A percentile compares a stretch with the other conserved stretches of the same genome.
Conservation (phyloP, 2,888 invertebrate species). For the Watsonalla cultraria region DNA sequence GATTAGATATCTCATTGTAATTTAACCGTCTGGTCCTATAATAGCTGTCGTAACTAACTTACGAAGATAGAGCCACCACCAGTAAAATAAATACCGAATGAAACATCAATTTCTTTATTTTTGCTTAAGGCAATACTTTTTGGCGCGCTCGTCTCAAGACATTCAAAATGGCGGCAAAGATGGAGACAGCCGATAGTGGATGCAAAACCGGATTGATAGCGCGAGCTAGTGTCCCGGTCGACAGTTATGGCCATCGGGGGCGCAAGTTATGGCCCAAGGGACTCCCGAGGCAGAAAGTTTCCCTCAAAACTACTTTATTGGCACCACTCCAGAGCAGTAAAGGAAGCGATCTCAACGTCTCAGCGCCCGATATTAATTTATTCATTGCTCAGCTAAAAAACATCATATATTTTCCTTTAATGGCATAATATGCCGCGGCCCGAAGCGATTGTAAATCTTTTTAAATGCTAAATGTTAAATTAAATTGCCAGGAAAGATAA, state of each 20-base stretch:
- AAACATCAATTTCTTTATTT: constrained; percentile 13
- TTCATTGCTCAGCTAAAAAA: constrained; percentile 66
- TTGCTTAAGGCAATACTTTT: constrained; percentile 41
- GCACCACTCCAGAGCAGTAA: constrained; percentile 58
- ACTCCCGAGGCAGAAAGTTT: constrained; percentile 48
- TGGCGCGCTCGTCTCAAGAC: constrained; percentile 22
- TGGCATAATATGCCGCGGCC: constrained; percentile 46
- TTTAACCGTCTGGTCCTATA: too few relatives aligned
- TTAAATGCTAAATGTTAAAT: neutral
- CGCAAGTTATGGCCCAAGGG: constrained; percentile 50
- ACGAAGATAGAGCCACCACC: too few relatives aligned
- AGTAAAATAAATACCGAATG: neutral
- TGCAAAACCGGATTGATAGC: constrained; percentile 69
- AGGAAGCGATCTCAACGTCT: constrained; percentile 40
- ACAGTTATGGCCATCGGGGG: constrained; percentile 63
- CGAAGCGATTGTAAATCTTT: constrained; percentile 31
- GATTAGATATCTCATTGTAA: too few relatives aligned
- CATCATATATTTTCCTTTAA: constrained; percentile 60
- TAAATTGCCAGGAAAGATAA: too few relatives aligned
- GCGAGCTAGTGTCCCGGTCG: constrained; percentile 52
- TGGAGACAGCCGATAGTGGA: constrained; percentile 65
- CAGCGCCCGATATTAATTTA: constrained; percentile 52
- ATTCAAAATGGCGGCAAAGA: constrained; percentile 47
- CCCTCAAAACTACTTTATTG: constrained; percentile 64
- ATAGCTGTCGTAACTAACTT: too few relatives aligned